These are phyloP conservation scores for Lepus oiostolus DNA, from an alignment of 2,797 vertebrate species.

Conservation along the genomic window DNA sequence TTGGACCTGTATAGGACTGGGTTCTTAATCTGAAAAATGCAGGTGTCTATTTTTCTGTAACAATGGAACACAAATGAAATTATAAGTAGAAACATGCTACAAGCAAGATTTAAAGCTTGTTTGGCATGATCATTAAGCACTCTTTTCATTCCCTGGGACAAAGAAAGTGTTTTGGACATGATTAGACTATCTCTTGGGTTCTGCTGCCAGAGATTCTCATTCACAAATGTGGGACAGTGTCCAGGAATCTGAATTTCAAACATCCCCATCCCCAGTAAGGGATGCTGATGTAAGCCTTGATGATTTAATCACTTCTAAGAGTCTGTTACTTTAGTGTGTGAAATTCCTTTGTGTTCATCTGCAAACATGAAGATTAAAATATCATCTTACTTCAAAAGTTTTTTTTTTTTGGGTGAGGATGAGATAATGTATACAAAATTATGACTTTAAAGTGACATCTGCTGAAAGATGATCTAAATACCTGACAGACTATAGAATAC, in stretches of 20 bases:
- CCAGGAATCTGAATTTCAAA: conserved; percentile 30
- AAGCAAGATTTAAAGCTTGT: not conserved
- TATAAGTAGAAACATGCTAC: not conserved
- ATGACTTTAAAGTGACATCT: conserved; percentile 68
- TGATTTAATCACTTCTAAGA: not conserved
- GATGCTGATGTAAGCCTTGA: not conserved
- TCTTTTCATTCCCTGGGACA: not conserved
- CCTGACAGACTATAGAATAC: conserved; percentile 61
- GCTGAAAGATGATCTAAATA: conserved; percentile 69
- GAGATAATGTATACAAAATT: conserved; percentile 63
- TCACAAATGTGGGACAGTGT: not conserved
- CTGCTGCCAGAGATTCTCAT: not conserved
- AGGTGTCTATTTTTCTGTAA: not conserved
- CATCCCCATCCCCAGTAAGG: not conserved
- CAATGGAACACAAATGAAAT: not conserved
- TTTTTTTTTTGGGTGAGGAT: not conserved
- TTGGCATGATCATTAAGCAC: not conserved
- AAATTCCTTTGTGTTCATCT: conserved; percentile 16
- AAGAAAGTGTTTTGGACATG: not conserved
- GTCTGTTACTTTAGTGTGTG: not conserved
- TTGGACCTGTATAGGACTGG: not conserved
- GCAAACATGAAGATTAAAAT: conserved; percentile 57
- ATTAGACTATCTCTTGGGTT: not conserved
- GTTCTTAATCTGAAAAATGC: not conserved
- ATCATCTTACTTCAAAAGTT: conserved; percentile 46